phyloP scores from a whole-genome alignment of 2,888 invertebrate genomes.

The Conistra vaccinii region DNA sequence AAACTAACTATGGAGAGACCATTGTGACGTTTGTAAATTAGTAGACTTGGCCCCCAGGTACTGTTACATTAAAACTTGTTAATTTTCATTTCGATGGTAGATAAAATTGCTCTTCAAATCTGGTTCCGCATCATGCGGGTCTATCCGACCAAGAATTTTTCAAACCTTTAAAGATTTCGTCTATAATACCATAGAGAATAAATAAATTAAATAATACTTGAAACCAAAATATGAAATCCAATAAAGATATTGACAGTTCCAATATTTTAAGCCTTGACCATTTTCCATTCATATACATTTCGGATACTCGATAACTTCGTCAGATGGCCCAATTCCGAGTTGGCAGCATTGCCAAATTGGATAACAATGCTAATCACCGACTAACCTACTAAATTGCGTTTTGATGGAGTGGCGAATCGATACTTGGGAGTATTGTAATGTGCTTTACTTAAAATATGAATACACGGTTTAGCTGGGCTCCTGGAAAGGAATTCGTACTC shows the following conservation, averaged over 20 bases:
- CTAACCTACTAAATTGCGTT: slow-evolving; percentile 44
- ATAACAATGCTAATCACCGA: slow-evolving; percentile 52
- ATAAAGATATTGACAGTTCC: background rate
- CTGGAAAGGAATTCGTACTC: too few relatives aligned
- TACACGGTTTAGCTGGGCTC: too few relatives aligned
- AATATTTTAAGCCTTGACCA: slow-evolving; percentile 25
- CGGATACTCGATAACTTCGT: slow-evolving; percentile 27
- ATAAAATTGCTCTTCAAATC: background rate
- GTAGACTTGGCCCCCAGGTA: too few relatives aligned
- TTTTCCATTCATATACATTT: background rate
- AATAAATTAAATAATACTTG: background rate
- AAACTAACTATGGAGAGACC: too few relatives aligned
- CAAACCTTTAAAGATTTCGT: background rate
- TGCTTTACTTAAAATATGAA: slow-evolving; percentile 9
- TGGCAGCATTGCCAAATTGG: slow-evolving; percentile 61
- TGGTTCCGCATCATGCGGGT: too few relatives aligned
- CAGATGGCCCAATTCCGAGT: slow-evolving; percentile 54
- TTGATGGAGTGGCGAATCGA: slow-evolving; percentile 38
- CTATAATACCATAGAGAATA: background rate
- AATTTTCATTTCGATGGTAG: background rate
- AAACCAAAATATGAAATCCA: background rate
- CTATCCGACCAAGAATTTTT: too few relatives aligned
- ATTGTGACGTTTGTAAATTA: too few relatives aligned
- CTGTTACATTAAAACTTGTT: background rate
- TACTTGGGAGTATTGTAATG: slow-evolving; percentile 21